These are phyloP conservation scores for Mus musculus DNA, from an alignment of 2,113 vertebrate genomes.

Conservation along the genomic window DNA sequence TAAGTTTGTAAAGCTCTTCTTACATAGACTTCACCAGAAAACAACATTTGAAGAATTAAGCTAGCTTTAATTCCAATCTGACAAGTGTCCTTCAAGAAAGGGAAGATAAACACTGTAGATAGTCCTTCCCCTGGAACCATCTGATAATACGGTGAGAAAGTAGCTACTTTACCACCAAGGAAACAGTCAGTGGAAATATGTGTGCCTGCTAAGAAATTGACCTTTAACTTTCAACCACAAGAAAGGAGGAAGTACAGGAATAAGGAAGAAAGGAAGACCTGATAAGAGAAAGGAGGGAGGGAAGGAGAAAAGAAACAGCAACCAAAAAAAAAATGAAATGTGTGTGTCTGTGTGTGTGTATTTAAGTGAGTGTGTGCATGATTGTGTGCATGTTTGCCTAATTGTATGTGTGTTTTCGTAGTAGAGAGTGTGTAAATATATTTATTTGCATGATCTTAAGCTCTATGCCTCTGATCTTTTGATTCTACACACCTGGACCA, in stretches of 20 bases:
- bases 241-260: no score
- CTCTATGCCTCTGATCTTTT: background rate
- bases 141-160: background rate
- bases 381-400: no score
- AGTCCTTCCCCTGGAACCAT: no score
- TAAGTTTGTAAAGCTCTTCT: background rate
- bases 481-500: background rate
- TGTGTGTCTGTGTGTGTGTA: background rate
- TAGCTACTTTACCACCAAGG: background rate
- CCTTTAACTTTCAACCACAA: background rate
- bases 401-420: no score
- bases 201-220: background rate
- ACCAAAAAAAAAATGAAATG: no score
- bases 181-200: background rate
- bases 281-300: no score
- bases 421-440: background rate
- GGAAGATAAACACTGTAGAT: background rate
- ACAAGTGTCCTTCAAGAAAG: background rate
- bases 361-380: background rate
- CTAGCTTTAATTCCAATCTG: background rate
- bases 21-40: background rate
- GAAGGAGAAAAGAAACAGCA: no score
- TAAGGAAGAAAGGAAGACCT: no score
- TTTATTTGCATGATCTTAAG: background rate
- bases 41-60: background rate